These are phyloP conservation scores for Varanus komodoensis DNA, from an alignment of 2,113 vertebrate genomes.

Conservation along the genomic window DNA sequence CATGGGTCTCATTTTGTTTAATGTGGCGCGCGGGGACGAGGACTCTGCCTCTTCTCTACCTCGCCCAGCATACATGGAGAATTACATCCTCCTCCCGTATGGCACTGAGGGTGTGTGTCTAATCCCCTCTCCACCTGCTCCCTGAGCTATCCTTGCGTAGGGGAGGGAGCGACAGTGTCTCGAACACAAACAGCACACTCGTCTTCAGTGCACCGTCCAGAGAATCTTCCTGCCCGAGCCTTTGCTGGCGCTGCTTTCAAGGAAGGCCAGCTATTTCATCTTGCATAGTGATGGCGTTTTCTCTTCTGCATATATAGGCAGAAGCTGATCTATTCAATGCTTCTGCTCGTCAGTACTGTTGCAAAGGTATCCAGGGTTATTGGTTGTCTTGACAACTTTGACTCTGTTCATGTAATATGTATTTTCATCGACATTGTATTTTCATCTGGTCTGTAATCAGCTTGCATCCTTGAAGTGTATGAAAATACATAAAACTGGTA, in stretches of 20 bases:
- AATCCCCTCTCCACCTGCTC: conserved; percentile 45
- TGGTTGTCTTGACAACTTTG: conserved; percentile 44
- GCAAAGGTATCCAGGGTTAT: conserved; percentile 37
- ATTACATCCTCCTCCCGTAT: background rate
- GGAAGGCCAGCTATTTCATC: background rate
- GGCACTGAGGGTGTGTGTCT: conserved; percentile 10
- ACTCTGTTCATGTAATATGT: conserved; percentile 27
- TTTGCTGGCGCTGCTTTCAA: background rate
- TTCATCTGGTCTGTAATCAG: background rate
- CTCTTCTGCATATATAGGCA: background rate
- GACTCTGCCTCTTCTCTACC: background rate
- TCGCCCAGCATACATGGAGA: background rate
- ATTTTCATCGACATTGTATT: conserved; percentile 1
- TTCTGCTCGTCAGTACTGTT: background rate
- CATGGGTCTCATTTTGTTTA: background rate
- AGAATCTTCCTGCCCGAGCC: background rate
- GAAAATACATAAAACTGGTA: background rate
- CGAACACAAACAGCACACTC: background rate
- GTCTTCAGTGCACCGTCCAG: background rate
- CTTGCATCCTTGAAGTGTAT: background rate
- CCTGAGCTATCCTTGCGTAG: conserved; percentile 1
- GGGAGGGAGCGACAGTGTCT: background rate
- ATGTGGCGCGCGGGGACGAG: background rate
- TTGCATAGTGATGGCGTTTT: background rate
- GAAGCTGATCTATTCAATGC: background rate